phyloP scores from a whole-genome alignment of 2,113 vertebrate species.

The Plecotus auritus region DNA sequence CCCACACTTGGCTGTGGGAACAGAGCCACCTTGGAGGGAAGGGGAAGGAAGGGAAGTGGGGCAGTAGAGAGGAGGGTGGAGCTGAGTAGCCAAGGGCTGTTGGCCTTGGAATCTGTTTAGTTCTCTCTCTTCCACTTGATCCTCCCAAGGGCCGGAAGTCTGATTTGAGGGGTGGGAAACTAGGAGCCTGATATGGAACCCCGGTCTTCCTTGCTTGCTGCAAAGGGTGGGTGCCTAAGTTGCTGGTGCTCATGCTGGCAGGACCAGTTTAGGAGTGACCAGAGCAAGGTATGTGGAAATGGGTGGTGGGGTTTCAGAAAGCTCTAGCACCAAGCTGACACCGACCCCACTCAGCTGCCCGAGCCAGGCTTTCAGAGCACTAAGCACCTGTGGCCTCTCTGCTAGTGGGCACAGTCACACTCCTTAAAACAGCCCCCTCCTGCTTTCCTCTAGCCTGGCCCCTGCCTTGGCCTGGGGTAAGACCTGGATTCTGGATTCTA shows the following conservation, averaged over 20 bases:
- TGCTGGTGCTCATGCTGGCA: neutral
- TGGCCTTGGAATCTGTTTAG: neutral
- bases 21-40: neutral
- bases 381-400: neutral
- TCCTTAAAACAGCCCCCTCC: neutral
- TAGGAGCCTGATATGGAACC: neutral
- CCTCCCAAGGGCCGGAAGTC: neutral
- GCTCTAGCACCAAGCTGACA: neutral
- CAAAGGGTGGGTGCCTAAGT: neutral
- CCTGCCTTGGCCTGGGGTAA: neutral
- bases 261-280: constrained; percentile 31
- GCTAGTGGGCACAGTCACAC: neutral
- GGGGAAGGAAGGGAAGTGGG: neutral
- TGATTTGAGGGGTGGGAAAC: neutral
- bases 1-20: constrained; percentile 44
- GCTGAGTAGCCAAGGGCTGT: neutral
- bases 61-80: neutral
- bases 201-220: neutral
- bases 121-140: neutral
- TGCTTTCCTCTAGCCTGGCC: neutral
- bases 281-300: constrained; percentile 28
- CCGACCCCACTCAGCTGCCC: neutral
- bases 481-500: neutral
- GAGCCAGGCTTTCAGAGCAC: neutral
- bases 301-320: neutral